These are phyloP conservation scores for Heteromormyrus szaboi DNA, from an alignment of 2,797 vertebrate genomes.

Conservation along the genomic window DNA sequence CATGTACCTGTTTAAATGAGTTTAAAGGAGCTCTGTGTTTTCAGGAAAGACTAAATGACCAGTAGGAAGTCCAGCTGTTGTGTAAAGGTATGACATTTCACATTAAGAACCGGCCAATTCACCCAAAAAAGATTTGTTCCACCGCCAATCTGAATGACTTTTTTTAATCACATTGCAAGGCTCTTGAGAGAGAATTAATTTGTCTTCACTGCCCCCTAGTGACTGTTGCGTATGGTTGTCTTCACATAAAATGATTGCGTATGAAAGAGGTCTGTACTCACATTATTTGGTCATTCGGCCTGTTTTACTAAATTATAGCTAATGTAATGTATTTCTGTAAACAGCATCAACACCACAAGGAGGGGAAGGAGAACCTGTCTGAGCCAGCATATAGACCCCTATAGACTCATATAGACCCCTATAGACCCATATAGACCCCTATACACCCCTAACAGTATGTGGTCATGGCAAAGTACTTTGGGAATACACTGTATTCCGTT, in stretches of 20 bases:
- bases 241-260: not conserved
- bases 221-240: not conserved
- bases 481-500: not conserved
- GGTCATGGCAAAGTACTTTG: not conserved
- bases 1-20: not conserved
- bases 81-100: not conserved
- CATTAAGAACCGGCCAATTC: not conserved
- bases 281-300: not conserved
- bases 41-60: not conserved
- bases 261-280: not conserved
- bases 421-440: too few species aligned
- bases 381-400: not conserved
- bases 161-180: not conserved
- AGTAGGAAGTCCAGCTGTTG: not conserved
- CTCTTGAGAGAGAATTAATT: not conserved
- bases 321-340: not conserved
- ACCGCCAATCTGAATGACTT: not conserved
- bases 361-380: not conserved
- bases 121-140: not conserved
- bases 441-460: not conserved
- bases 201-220: not conserved
- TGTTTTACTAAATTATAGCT: not conserved
- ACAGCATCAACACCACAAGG: not conserved
- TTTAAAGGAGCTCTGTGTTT: not conserved
- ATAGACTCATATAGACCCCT: not conserved